Base-by-base conservation (phyloP, 2,113 vertebrate species). In the Charadrius vociferus region DNA sequence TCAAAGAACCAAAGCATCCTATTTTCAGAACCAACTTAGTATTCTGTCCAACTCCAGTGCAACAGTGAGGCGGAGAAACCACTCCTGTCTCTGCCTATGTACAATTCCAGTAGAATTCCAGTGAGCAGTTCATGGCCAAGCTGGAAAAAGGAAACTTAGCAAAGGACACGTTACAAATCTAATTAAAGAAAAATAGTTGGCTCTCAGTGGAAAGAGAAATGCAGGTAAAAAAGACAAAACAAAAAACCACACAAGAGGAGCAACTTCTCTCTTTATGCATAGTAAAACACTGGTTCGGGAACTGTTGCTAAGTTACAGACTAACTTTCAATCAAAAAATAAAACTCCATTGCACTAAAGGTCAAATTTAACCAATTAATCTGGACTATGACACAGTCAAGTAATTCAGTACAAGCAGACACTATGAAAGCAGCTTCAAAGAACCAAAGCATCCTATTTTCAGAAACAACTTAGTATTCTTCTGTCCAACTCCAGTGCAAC, bases 261-360 rank as follows among this genome's bases (percentile, higher is more conserved):
- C 74, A 53, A 84, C 90, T 86, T 96, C 88, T 97, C 79, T 88
- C 86, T 91, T 95, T 94, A 95, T 87, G 96, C 96, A 97, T 92
- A 96, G n/a, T n/a, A n/a, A n/a, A n/a, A n/a, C n/a, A n/a, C n/a
- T n/a, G n/a, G n/a, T n/a, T n/a, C n/a, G n/a, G n/a, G n/a, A n/a
- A n/a, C n/a, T n/a, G n/a, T n/a, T n/a, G n/a, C n/a, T 98, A 98
- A 97, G 36, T 88, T 94, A 94, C 88, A 92, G 65, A 55, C 93
- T 93, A 93, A 63, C 79, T 81, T 90, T 63, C 75, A 81, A 90
- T 83, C 52, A 45, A 68, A 77, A 96, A 94, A 93, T n/a, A 93
- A 79, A 92, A 97, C 80, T 97, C 93, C 96, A 96, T 97, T 98
- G 97, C 97, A 98, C 97, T 97, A 98, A 95, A 97, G 70, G 79